Evolutionary conservation across 2,888 invertebrate species (phyloP), one percentile per base, ranked within the genome.

Genomic region (Linyphia triangularis): DNA sequence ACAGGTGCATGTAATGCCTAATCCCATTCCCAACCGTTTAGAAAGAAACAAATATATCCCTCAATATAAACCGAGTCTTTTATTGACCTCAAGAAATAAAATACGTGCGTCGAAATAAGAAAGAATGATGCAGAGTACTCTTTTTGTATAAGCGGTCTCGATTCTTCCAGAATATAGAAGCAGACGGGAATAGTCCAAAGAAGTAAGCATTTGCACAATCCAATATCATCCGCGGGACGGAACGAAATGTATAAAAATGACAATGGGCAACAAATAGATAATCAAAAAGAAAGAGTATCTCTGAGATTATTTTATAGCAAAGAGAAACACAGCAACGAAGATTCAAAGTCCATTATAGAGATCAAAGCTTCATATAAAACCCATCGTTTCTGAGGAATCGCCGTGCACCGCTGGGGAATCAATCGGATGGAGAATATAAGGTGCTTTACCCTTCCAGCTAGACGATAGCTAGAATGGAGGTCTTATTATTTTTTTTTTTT

Each of bases 331-430:
- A 13, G 26, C 57, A 24, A 6, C 24, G 77, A 63, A 77, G 78
- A 79, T 79, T 67, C 67, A 33, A 67, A 79, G 78, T 79, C 78
- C 67, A 79, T 79, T 79, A 79, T 67, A 28, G 78, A 65, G 78
- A 79, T 79, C 78, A 79, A 79, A 79, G 78, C 30, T 67, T 65
- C 28, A 10, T 40, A 28, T 65, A 67, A 78, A 43, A 40, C 59
- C 67, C 40, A 78, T 65, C 43, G 40, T 16, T 65, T 51, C 16
- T 65, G 65, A 65, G 78, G 30, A 67, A 51, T 30, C 67, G 4
- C 78, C 30, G 26, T 67, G 30, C 78, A 65, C 65, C 51, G n/a
- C n/a, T 16, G 63, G 77, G 63, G 3, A 51, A 51, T 51, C 51
- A 63, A 63, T 77, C n/a, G 26, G 26, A 40, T n/a, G n/a, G n/a